Evolutionary conservation across 2,888 invertebrate genomes (phyloP), one percentile per base, ranked within the genome.

Genomic region (Erebia epiphron): DNA sequence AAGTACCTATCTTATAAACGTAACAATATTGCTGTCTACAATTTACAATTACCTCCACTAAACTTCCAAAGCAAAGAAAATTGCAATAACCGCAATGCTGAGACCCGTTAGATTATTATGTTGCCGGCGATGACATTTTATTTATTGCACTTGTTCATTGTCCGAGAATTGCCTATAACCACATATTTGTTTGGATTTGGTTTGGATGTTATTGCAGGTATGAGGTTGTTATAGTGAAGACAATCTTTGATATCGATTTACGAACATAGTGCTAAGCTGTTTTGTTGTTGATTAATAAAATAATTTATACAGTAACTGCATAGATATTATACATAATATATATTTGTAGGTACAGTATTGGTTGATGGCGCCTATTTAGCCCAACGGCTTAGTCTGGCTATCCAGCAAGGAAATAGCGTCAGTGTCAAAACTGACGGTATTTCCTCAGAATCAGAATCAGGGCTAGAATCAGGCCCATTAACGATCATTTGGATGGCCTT

Each of bases 81-180:
- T 54, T 56, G 61, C 54, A 54, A 70, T 70, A 66, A 66, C 66
- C 14, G 21, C 69, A 54, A 65, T 66, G 26, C 14, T 41, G 26
- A 52, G 18, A 41, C 65, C 60, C 60, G 46, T 65, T 60, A 52
- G 58, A 60, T 65, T 58, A 69, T 61, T 66, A 66, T 66, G 52
- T 50, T 61, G 57, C 41, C 50, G 35, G 49, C 46, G 50, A 65
- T 50, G 61, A 66, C 57, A 43, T 54, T 62, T 62, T 62, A 62
- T 70, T 70, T 70, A 70, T 61, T 56, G 26, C 16, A 46, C 66
- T 70, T 54, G 65, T 60, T 60, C 52, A 60, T 66, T 70, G 69
- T 66, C 65, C 11, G 41, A 18, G 61, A 54, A 70, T 70, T 70
- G 65, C 46, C 26, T 46, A 21, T 58, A 61, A 50, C 69, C 49